Percentiles rank a stretch among this genome's conserved stretches.
Evolutionary conservation across 2,888 invertebrate species (phyloP).

Genomic region (Mycalesis mineus): DNA sequence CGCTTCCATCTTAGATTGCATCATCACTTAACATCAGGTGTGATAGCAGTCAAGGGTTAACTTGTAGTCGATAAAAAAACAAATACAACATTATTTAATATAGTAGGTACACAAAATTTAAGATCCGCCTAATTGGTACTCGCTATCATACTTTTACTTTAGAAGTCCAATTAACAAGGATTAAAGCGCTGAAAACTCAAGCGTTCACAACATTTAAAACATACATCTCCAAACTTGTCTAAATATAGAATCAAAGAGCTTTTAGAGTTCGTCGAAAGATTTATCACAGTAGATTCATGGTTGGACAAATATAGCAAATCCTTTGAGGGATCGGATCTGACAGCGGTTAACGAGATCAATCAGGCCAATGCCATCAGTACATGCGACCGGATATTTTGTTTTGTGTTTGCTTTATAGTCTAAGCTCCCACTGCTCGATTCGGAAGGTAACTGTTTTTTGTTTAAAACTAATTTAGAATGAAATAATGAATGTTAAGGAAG

Average conservation of each 20-base stretch:
- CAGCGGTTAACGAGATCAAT: slow-evolving; percentile 21
- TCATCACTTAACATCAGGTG: too few relatives aligned
- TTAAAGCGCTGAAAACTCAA: neutral
- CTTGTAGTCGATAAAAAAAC: too few relatives aligned
- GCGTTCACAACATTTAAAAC: neutral
- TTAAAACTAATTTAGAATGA: too few relatives aligned
- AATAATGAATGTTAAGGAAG: too few relatives aligned
- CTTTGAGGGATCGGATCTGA: slow-evolving; percentile 21
- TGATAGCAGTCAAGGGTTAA: too few relatives aligned
- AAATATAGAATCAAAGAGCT: slow-evolving; percentile 21
- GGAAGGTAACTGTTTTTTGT: too few relatives aligned
- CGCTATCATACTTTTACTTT: neutral
- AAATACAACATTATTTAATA: too few relatives aligned
- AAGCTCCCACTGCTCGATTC: too few relatives aligned
- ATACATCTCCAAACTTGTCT: slow-evolving; percentile 10
- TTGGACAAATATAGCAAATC: slow-evolving; percentile 18
- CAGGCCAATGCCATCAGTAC: slow-evolving; percentile 16
- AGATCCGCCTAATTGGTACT: neutral
- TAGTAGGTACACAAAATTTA: neutral
- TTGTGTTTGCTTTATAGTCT: slow-evolving; percentile 9
- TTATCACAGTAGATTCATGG: slow-evolving; percentile 18
- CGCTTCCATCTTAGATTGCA: too few relatives aligned
- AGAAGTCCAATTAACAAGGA: neutral
- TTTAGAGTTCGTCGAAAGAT: slow-evolving; percentile 13
- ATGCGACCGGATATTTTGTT: slow-evolving; percentile 1